A percentile compares a stretch with the other conserved stretches of the same genome.
phyloP scores from a whole-genome alignment of 2,888 invertebrate species.

The Eupithecia abbreviata region DNA sequence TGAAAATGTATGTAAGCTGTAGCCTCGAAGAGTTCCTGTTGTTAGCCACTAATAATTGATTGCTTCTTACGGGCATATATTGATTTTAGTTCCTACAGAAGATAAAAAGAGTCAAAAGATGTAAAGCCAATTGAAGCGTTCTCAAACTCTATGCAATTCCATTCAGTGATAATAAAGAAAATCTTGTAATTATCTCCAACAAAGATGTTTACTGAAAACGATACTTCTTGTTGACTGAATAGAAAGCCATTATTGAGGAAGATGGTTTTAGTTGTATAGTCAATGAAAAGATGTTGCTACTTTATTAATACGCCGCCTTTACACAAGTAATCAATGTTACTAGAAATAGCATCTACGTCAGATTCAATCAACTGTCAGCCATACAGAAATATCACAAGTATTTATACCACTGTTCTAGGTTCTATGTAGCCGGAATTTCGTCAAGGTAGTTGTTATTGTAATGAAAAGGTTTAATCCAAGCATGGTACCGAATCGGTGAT shows the following conservation, averaged over 20 bases:
- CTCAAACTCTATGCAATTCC: background rate
- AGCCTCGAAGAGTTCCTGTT: too few relatives aligned
- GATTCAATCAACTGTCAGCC: background rate
- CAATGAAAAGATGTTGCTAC: background rate
- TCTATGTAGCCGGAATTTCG: slow-evolving; percentile 12
- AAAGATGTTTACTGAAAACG: background rate
- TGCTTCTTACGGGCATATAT: too few relatives aligned
- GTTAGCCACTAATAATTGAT: too few relatives aligned
- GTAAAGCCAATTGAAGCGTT: background rate
- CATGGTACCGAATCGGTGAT: slow-evolving; percentile 50
- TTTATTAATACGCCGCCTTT: background rate
- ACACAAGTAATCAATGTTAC: slow-evolving; percentile 1
- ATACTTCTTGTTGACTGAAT: background rate
- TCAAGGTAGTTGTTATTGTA: slow-evolving; percentile 22
- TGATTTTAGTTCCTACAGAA: too few relatives aligned
- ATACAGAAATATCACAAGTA: background rate
- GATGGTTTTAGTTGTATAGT: background rate
- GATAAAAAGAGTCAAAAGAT: background rate
- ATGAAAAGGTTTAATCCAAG: slow-evolving; percentile 45
- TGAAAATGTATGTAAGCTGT: too few relatives aligned
- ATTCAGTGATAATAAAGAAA: background rate
- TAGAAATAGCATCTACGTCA: background rate
- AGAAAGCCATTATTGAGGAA: background rate
- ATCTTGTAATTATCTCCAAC: background rate
- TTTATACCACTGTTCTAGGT: background rate